phyloP scores from a whole-genome alignment of 2,797 vertebrate species.

The Chrysocyon brachyurus region DNA sequence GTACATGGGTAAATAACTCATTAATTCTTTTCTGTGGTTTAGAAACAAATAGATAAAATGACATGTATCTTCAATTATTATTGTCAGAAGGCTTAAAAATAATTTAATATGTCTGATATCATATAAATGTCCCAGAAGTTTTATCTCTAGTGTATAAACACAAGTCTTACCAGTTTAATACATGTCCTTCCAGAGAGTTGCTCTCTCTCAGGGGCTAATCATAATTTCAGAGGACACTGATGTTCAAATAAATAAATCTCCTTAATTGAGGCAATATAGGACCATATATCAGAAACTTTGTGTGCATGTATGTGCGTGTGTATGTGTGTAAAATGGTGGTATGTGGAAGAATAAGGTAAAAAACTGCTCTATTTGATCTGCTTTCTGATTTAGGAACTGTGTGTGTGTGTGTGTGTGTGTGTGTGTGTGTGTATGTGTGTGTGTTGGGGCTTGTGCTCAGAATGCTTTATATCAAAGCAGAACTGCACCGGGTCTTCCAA shows the following conservation, averaged over 20 bases:
- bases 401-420: not conserved
- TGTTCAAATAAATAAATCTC: slow-evolving; percentile 10
- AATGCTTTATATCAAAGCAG: not conserved
- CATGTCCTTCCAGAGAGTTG: not conserved
- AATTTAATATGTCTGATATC: not conserved
- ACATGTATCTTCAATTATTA: not conserved
- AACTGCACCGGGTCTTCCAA: not conserved
- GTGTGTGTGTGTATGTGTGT: not conserved
- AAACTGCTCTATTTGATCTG: not conserved
- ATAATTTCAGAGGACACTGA: slow-evolving; percentile 14
- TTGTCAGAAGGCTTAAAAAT: slow-evolving; percentile 44
- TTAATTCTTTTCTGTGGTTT: slow-evolving; percentile 21
- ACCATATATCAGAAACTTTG: not conserved
- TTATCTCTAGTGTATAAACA: not conserved
- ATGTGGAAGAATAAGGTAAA: not conserved
- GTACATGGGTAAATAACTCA: not conserved
- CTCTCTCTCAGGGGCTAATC: not conserved
- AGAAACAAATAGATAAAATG: slow-evolving; percentile 50
- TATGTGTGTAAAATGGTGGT: not conserved
- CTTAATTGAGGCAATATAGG: not conserved
- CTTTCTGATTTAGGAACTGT: not conserved
- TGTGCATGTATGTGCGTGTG: not conserved
- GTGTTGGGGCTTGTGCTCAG: not conserved
- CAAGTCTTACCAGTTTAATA: not conserved
- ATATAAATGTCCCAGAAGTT: slow-evolving; percentile 13